phyloP scores from a whole-genome alignment of 1,140 invertebrate species.

The Homalodisca vitripennis region DNA sequence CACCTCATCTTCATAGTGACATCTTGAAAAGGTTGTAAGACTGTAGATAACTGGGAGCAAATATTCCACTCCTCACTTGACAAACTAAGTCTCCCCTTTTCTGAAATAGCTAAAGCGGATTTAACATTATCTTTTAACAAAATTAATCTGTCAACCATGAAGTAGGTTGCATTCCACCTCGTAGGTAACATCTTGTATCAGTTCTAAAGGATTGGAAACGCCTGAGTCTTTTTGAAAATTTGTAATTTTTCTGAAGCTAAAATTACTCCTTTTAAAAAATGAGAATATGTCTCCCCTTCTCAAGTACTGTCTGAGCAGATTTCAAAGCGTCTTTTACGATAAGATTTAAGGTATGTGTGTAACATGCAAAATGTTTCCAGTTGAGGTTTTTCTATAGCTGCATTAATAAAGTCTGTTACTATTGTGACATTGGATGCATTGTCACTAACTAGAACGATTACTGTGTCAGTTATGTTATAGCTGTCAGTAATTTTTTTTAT shows the following conservation, averaged over 20 bases:
- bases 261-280: slow-evolving; percentile 12
- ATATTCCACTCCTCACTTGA: too few species aligned
- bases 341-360: slow-evolving; percentile 37
- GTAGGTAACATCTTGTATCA: slow-evolving; percentile 45
- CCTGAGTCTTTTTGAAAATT: slow-evolving; percentile 17
- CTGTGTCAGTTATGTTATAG: slow-evolving; percentile 40
- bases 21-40: too few species aligned
- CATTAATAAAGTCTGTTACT: slow-evolving; percentile 37
- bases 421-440: too few species aligned
- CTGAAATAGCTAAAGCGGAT: slow-evolving; percentile 43
- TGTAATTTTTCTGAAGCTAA: neutral
- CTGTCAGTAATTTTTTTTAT: slow-evolving; percentile 37
- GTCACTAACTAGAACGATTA: slow-evolving; percentile 40
- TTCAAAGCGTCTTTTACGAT: slow-evolving; percentile 31
- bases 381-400: slow-evolving; percentile 17
- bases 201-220: slow-evolving; percentile 34
- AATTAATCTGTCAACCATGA: slow-evolving; percentile 47
- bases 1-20: too few species aligned
- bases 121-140: slow-evolving; percentile 38
- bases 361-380: slow-evolving; percentile 38
- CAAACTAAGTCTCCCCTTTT: too few species aligned
- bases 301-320: neutral
- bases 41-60: too few species aligned
- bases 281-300: slow-evolving; percentile 17
- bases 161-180: slow-evolving; percentile 46